Evolutionary conservation across 2,888 invertebrate genomes (phyloP).

Genomic region (Drosophila demipolita): DNA sequence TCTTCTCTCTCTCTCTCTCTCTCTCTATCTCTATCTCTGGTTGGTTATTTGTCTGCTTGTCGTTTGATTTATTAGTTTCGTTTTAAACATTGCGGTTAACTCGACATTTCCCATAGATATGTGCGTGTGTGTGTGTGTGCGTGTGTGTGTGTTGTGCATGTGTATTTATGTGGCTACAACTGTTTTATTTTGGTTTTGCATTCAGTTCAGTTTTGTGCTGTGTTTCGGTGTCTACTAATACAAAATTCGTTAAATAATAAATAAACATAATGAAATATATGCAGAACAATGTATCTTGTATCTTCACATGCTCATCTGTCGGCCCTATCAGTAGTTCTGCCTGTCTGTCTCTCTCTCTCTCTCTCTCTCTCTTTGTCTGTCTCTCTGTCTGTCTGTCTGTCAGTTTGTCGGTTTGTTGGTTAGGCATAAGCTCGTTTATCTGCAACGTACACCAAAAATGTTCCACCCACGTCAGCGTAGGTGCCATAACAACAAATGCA

Average conservation of each 20-base stretch:
- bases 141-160: not conserved
- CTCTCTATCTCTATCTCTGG: not conserved
- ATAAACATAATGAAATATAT: constrained; percentile 77
- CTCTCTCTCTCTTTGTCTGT: constrained; percentile 8
- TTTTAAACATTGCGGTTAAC: constrained; percentile 72
- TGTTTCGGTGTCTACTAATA: constrained; percentile 43
- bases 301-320: constrained; percentile 53
- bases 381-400: constrained; percentile 7
- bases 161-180: constrained; percentile 11
- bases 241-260: constrained; percentile 75
- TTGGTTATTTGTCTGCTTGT: constrained; percentile 64
- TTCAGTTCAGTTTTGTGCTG: constrained; percentile 3
- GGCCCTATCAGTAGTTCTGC: constrained; percentile 20
- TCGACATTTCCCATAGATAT: constrained; percentile 29
- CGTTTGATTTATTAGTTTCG: constrained; percentile 74
- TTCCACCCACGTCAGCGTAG: constrained; percentile 55
- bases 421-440: constrained; percentile 70
- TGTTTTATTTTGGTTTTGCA: constrained; percentile 15
- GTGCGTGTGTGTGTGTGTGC: not conserved
- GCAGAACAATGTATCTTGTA: constrained; percentile 46
- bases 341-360: constrained; percentile 17
- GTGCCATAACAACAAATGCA: constrained; percentile 53
- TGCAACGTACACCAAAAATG: constrained; percentile 51
- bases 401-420: constrained; percentile 43
- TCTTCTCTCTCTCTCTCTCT: constrained; percentile 3